phyloP scores from a whole-genome alignment of 2,797 vertebrate species.

The Mallotus villosus region DNA sequence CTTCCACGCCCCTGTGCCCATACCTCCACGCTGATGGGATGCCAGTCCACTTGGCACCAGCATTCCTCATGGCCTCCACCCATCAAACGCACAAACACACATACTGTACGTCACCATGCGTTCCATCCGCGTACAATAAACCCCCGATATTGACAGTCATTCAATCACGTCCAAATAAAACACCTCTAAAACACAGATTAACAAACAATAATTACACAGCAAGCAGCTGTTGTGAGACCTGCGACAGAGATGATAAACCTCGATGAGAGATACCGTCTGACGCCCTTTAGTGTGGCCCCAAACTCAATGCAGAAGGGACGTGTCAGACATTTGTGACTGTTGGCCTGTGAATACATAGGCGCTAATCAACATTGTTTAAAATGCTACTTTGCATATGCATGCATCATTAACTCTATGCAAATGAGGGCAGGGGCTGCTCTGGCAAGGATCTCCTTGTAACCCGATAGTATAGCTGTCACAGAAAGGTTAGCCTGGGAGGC shows the following conservation, averaged over 20 bases:
- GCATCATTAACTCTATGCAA: slow-evolving; percentile 80
- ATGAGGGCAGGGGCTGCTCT: slow-evolving; percentile 63
- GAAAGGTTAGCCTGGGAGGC: slow-evolving; percentile 69
- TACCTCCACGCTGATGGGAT: neutral
- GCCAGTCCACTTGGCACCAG: neutral
- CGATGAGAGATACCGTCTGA: slow-evolving; percentile 52
- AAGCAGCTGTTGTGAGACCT: slow-evolving; percentile 46
- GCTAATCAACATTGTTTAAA: slow-evolving; percentile 79
- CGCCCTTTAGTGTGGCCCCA: slow-evolving; percentile 70
- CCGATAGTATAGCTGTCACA: slow-evolving; percentile 70
- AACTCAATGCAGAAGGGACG: slow-evolving; percentile 74
- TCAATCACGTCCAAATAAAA: slow-evolving; percentile 25
- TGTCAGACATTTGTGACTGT: slow-evolving; percentile 78
- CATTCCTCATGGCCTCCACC: neutral
- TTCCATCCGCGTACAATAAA: slow-evolving; percentile 4
- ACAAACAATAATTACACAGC: slow-evolving; percentile 52
- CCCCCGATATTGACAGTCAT: slow-evolving; percentile 16
- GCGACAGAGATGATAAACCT: slow-evolving; percentile 61
- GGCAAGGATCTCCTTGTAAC: slow-evolving; percentile 72
- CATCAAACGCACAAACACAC: neutral
- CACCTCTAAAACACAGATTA: slow-evolving; percentile 8
- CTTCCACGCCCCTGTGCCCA: neutral
- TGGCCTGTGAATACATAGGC: slow-evolving; percentile 79
- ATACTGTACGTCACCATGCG: neutral
- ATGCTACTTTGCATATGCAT: slow-evolving; percentile 80